Percentiles rank a stretch among this genome's conserved stretches.
Evolutionary conservation across 2,113 vertebrate genomes (phyloP).

Genomic region (Macheiramphus alcinus): DNA sequence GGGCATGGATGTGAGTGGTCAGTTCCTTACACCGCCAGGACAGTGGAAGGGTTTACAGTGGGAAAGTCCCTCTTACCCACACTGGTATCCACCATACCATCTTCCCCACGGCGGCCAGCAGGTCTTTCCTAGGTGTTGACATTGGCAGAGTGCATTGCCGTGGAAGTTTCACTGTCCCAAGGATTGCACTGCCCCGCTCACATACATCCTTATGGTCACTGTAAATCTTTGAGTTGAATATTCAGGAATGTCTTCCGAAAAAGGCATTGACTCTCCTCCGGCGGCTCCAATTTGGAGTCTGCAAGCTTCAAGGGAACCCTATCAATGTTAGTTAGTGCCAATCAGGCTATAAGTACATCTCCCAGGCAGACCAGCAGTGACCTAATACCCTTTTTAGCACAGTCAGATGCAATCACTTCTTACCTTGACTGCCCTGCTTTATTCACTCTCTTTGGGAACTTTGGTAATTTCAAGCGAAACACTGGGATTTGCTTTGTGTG

Average conservation of each 20-base stretch:
- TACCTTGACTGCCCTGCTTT: not conserved
- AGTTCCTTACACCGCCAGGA: not conserved
- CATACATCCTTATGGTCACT: not conserved
- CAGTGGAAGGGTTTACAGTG: not conserved
- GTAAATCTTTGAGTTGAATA: not conserved
- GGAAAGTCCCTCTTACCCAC: not conserved
- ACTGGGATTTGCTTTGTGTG: not conserved
- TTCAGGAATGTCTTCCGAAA: not conserved
- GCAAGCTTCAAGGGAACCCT: not conserved
- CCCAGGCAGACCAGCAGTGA: not conserved
- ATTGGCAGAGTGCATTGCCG: fast-evolving
- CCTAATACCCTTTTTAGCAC: not conserved
- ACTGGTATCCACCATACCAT: not conserved
- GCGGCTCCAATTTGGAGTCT: not conserved
- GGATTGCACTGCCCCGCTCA: fast-evolving
- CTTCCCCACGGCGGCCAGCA: not conserved
- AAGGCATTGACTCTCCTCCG: not conserved
- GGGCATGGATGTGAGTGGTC: not conserved
- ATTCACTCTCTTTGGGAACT: not conserved
- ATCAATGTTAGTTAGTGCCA: not conserved
- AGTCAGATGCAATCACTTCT: not conserved
- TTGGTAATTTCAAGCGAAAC: not conserved
- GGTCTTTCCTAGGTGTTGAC: not conserved
- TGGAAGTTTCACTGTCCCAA: not conserved
- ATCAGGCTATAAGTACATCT: not conserved